A percentile compares a stretch with the other conserved stretches of the same genome.
Evolutionary conservation across 2,113 vertebrate genomes (phyloP).

Genomic region (Hypomesus transpacificus): DNA sequence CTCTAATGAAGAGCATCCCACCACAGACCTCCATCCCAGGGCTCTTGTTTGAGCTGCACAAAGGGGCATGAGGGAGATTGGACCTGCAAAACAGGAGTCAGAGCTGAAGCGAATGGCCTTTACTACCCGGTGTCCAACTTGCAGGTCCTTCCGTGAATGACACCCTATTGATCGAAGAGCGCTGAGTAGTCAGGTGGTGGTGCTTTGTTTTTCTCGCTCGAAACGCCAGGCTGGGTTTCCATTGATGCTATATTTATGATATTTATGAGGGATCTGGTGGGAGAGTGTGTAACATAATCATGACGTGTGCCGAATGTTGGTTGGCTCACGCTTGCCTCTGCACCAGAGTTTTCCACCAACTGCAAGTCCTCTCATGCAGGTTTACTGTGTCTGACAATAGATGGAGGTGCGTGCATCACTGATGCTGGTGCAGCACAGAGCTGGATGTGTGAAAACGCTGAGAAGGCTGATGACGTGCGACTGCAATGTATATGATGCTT

Average conservation of each 20-base stretch:
- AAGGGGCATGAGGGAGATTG: conserved; percentile 33
- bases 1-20: conserved; percentile 15
- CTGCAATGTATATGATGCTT: conserved; percentile 14
- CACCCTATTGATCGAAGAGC: conserved; percentile 60
- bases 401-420: not conserved
- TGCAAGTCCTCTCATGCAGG: not conserved
- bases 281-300: conserved; percentile 38
- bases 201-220: conserved; percentile 54
- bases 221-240: conserved; percentile 48
- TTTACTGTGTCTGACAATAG: not conserved
- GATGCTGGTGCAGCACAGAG: not conserved
- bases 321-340: conserved; percentile 28
- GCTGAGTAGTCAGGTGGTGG: conserved; percentile 52
- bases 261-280: conserved; percentile 61
- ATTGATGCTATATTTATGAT: conserved; percentile 73
- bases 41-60: conserved; percentile 11
- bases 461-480: not conserved
- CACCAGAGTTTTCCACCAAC: conserved; percentile 8
- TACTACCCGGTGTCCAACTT: conserved; percentile 41
- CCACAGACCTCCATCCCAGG: not conserved
- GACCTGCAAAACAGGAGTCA: conserved; percentile 48
- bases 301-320: conserved; percentile 44
- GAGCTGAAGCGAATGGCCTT: conserved; percentile 40
- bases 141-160: conserved; percentile 54
- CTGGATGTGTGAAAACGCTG: not conserved